Evolutionary conservation across 2,797 vertebrate genomes (phyloP), one percentile per base, ranked within the genome.

Genomic region (Adrianichthys oophorus): DNA sequence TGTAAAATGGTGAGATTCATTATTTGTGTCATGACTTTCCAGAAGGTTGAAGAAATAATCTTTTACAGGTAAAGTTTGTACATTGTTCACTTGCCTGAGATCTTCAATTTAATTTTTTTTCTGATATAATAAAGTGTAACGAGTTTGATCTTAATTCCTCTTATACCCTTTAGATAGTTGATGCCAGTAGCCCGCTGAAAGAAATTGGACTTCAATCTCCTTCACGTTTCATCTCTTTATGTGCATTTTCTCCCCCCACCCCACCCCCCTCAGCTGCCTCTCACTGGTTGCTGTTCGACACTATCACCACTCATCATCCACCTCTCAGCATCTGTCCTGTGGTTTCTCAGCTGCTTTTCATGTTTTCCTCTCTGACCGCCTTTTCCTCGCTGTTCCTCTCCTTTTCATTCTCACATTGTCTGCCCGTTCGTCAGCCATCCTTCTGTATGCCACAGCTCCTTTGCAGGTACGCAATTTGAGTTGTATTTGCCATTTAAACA

Each of bases 401-500:
- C 45, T 12, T 17, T 52, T 44, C 24, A 41, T 19, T 6, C 61
- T 64, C 59, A 8, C 62, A 37, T 48, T 5, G 29, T 51, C 68
- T 17, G 3, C 53, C 65, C 49, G 53, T 50, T 24, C 62, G 2
- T 67, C 59, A 54, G 45, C 68, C 66, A 29, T 15, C 46, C 49
- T 49, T 51, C n/a, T 51, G 55, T 64, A 19, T 71, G 55, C 49
- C 50, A 42, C 46, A n/a, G 60, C 52, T 53, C 18, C 32, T 55
- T 41, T 66, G 50, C 40, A 5, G 45, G 41, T 57, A 18, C 65
- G 51, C 73, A 77, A 73, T 5, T 63, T 67, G 45, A 47, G 6
- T 89, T 87, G 81, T 85, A 90, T 90, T 89, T 89, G 71, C 77
- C 85, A 86, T 86, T 87, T 75, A 74, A 65, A 84, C 49, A 48